Conservation (phyloP, 2,888 invertebrate genomes). For the Synanthedon andrenaeformis region DNA sequence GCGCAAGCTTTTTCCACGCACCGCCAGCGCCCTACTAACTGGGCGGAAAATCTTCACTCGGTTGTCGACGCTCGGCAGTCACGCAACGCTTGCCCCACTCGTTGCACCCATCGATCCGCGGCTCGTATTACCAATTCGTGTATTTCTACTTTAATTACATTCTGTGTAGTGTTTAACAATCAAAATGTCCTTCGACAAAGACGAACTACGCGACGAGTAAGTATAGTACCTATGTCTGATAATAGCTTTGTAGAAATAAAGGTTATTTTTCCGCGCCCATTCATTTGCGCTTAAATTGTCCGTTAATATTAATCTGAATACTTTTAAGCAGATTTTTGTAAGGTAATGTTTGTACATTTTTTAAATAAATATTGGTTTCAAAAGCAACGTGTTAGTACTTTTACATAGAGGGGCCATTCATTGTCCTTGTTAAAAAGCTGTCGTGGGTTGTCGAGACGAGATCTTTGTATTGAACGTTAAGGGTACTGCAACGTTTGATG, state of each 20-base stretch:
- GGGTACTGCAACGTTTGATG: neutral
- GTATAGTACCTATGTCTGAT: conserved; percentile 30
- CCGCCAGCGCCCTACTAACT: conserved; percentile 6
- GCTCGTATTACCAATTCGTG: conserved; percentile 10
- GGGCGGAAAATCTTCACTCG: conserved; percentile 34
- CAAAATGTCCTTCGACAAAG: conserved; percentile 72
- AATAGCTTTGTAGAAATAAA: too few relatives aligned
- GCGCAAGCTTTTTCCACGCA: conserved; percentile 25
- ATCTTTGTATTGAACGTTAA: neutral
- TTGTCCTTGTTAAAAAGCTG: neutral
- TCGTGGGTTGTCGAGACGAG: neutral
- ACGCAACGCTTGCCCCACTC: conserved; percentile 34
- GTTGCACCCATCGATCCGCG: conserved; percentile 32
- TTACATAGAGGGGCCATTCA: conserved; percentile 2
- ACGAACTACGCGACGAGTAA: conserved; percentile 79
- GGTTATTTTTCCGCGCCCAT: too few relatives aligned
- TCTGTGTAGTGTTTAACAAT: conserved; percentile 27
- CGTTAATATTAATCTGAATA: too few relatives aligned
- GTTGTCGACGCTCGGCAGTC: conserved; percentile 27
- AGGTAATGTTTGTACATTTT: too few relatives aligned
- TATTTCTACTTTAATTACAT: conserved; percentile 4
- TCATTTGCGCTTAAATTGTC: too few relatives aligned
- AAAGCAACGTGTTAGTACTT: neutral
- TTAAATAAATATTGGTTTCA: too few relatives aligned
- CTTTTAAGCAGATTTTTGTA: too few relatives aligned